These are phyloP conservation scores for Epizoanthus ramosus DNA, from an alignment of 92 coral and sea anemone species.

Conservation along the genomic window DNA sequence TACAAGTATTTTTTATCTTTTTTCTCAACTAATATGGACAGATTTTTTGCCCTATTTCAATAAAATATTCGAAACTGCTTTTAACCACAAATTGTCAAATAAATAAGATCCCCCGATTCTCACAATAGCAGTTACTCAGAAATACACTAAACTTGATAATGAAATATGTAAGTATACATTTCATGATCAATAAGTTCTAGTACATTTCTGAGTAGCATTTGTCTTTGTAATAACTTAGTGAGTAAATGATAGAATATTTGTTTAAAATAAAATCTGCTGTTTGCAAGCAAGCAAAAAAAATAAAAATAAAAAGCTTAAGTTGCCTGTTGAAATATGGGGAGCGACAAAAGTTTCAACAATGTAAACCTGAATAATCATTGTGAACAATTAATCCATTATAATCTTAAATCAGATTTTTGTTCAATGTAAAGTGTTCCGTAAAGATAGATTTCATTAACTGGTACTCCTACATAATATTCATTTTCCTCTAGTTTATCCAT, in stretches of 20 bases:
- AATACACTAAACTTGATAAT: neutral
- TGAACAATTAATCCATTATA: too few relatives aligned
- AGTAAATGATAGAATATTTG: neutral
- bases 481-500: too few relatives aligned
- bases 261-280: neutral
- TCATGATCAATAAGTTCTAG: neutral
- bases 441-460: too few relatives aligned
- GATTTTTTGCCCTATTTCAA: neutral
- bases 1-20: slow-evolving; percentile 6
- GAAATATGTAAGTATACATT: too few relatives aligned
- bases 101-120: neutral
- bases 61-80: slow-evolving; percentile 1
- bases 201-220: neutral
- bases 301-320: too few relatives aligned
- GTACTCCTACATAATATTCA: too few relatives aligned
- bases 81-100: slow-evolving; percentile 4
- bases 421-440: too few relatives aligned
- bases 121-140: neutral
- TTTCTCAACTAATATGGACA: neutral
- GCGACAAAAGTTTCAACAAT: too few relatives aligned
- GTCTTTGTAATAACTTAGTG: neutral
- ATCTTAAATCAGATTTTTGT: too few relatives aligned
- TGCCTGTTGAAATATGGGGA: neutral
- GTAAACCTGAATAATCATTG: too few relatives aligned
- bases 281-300: neutral